Conservation (phyloP, 2,113 vertebrate species). For the Polypterus senegalus region DNA sequence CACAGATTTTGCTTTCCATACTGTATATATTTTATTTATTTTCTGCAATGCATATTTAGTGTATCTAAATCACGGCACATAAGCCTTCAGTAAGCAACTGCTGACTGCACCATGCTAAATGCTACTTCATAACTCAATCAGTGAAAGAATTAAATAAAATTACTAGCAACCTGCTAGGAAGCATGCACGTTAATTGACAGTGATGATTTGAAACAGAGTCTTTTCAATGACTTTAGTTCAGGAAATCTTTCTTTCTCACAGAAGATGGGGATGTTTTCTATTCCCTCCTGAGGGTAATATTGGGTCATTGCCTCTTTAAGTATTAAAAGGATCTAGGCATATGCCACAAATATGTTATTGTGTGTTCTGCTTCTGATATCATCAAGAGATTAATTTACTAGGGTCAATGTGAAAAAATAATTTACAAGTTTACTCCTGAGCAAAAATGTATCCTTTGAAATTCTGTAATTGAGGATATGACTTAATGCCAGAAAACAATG, state of each 20-base stretch:
- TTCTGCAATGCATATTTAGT: no score
- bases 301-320: background rate
- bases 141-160: slow-evolving; percentile 46
- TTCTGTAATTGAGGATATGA: no score
- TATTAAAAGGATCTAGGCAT: background rate
- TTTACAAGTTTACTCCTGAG: no score
- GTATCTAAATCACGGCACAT: no score
- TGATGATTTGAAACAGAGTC: slow-evolving; percentile 50
- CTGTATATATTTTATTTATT: no score
- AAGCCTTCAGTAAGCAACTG: background rate
- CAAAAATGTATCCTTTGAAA: no score
- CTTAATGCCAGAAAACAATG: no score
- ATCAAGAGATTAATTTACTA: no score
- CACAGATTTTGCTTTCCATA: no score
- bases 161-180: slow-evolving; percentile 43
- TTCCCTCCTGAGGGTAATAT: background rate
- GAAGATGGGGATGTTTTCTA: slow-evolving; percentile 23
- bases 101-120: slow-evolving; percentile 30
- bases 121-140: slow-evolving; percentile 47
- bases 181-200: slow-evolving; percentile 48
- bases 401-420: no score
- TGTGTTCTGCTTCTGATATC: no score
- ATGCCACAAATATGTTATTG: no score
- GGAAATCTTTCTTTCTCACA: slow-evolving; percentile 45
- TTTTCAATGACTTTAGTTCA: slow-evolving; percentile 34